Evolutionary conservation across 2,113 vertebrate species (phyloP).

Genomic region (Pseudorhombus dupliciocellatus): DNA sequence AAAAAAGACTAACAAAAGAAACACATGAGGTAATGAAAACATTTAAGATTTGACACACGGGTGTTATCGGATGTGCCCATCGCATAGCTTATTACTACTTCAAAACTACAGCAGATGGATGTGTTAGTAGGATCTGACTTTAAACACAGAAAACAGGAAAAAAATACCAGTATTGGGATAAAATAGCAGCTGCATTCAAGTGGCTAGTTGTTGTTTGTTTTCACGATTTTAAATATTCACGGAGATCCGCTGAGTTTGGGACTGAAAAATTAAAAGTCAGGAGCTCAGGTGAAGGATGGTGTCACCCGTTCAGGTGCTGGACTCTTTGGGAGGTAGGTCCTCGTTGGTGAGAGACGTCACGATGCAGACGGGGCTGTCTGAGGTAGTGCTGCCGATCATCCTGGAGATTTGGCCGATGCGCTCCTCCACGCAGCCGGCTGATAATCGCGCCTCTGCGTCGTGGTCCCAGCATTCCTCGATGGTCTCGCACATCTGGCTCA

Average conservation of each 20-base stretch:
- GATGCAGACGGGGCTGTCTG: slow-evolving; percentile 95
- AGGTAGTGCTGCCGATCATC: slow-evolving; percentile 90
- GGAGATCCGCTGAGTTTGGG: slow-evolving; percentile 72
- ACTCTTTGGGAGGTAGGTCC: slow-evolving; percentile 99
- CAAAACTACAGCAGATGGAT: slow-evolving; percentile 77
- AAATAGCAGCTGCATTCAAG: slow-evolving; percentile 78
- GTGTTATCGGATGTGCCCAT: slow-evolving; percentile 65
- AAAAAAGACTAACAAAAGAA: slow-evolving; percentile 56
- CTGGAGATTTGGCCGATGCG: slow-evolving; percentile 93
- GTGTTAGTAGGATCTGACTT: slow-evolving; percentile 66
- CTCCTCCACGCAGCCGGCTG: slow-evolving; percentile 96
- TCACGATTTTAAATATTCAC: slow-evolving; percentile 67
- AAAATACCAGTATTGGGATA: slow-evolving; percentile 69
- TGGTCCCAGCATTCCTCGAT: slow-evolving; percentile 99
- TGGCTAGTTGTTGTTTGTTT: slow-evolving; percentile 50
- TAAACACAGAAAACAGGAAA: slow-evolving; percentile 42
- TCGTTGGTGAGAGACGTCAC: slow-evolving; percentile 96
- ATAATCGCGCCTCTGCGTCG: slow-evolving; percentile 94
- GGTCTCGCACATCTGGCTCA: slow-evolving; percentile 95
- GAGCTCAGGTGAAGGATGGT: slow-evolving; percentile 51
- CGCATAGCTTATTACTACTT: slow-evolving; percentile 74
- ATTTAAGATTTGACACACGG: slow-evolving; percentile 70
- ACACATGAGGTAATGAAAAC: slow-evolving; percentile 75
- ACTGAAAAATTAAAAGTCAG: slow-evolving; percentile 47
- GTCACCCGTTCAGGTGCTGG: slow-evolving; percentile 87